Conservation (phyloP, 23 tunicate genomes). For the Styela clava region DNA sequence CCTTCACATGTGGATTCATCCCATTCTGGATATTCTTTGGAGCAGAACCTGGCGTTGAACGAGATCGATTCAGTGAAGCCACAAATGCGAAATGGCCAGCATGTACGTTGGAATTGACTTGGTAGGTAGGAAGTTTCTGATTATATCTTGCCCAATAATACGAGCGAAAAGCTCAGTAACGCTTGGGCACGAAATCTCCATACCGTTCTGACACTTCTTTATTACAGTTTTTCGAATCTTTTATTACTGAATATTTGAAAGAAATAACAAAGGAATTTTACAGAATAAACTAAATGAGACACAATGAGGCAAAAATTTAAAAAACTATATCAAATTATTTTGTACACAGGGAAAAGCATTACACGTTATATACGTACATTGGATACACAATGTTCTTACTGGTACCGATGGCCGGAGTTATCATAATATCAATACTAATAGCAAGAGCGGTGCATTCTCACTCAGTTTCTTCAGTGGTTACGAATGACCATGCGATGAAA, state of each 20-base stretch:
- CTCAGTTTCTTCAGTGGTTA: slow-evolving; percentile 6
- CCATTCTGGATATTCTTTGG: slow-evolving; percentile 30
- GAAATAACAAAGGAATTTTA: too few species aligned
- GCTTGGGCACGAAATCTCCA: too few species aligned
- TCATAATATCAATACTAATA: slow-evolving; percentile 43
- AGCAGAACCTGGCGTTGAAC: slow-evolving; percentile 16
- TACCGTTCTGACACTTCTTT: too few species aligned
- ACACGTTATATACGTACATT: background rate
- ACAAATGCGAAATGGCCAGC: slow-evolving; percentile 59
- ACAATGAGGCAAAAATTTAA: too few species aligned
- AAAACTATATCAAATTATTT: too few species aligned
- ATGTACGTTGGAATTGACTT: slow-evolving; percentile 21
- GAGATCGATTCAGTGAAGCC: slow-evolving; percentile 15
- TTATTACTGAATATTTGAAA: too few species aligned
- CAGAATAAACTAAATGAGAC: too few species aligned
- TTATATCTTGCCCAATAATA: too few species aligned
- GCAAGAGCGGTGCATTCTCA: slow-evolving; percentile 33
- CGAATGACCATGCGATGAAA: background rate
- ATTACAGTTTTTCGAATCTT: too few species aligned
- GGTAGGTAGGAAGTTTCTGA: background rate
- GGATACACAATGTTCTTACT: slow-evolving; percentile 47
- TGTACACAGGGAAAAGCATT: background rate
- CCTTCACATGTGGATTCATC: slow-evolving; percentile 36
- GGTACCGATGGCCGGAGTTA: slow-evolving; percentile 52
- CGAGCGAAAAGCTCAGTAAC: too few species aligned